Conservation (phyloP, 2,888 invertebrate species). For the Dastarcus helophoroides region DNA sequence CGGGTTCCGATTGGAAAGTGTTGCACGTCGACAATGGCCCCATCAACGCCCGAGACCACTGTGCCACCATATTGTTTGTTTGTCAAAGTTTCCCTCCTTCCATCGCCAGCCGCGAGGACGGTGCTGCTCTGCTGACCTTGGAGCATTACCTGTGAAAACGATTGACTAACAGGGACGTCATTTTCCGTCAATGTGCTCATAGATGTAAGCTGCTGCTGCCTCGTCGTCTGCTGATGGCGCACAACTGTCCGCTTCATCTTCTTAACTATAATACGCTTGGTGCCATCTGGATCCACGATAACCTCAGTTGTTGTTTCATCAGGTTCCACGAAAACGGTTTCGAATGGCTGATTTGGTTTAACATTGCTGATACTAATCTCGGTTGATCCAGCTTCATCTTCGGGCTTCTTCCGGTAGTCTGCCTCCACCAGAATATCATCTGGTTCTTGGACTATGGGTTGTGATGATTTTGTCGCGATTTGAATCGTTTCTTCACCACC, state of each 20-base stretch:
- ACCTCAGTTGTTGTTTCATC: slow-evolving; percentile 75
- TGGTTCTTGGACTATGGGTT: slow-evolving; percentile 40
- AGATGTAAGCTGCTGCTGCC: slow-evolving; percentile 48
- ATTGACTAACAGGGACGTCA: slow-evolving; percentile 46
- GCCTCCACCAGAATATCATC: slow-evolving; percentile 57
- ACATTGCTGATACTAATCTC: slow-evolving; percentile 62
- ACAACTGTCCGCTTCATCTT: slow-evolving; percentile 59
- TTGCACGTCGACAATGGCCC: slow-evolving; percentile 50
- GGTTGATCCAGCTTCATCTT: slow-evolving; percentile 44
- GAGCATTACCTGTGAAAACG: slow-evolving; percentile 43
- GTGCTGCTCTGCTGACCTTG: slow-evolving; percentile 53
- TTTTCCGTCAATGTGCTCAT: slow-evolving; percentile 44
- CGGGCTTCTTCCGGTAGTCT: slow-evolving; percentile 48
- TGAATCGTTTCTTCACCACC: slow-evolving; percentile 60
- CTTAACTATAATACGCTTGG: slow-evolving; percentile 65
- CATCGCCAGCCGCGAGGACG: slow-evolving; percentile 47
- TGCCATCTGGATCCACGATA: slow-evolving; percentile 69
- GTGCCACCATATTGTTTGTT: slow-evolving; percentile 54
- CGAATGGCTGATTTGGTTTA: slow-evolving; percentile 59
- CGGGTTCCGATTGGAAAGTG: slow-evolving; percentile 55
- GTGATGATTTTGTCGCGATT: slow-evolving; percentile 52
- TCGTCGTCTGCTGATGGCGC: slow-evolving; percentile 52
- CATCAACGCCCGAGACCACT: slow-evolving; percentile 50
- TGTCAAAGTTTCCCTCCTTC: slow-evolving; percentile 49
- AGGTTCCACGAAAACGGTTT: slow-evolving; percentile 70